Evolutionary conservation across 1,140 invertebrate genomes (phyloP), one percentile per base, ranked within the genome.

Genomic region (Eubasilissa regina): DNA sequence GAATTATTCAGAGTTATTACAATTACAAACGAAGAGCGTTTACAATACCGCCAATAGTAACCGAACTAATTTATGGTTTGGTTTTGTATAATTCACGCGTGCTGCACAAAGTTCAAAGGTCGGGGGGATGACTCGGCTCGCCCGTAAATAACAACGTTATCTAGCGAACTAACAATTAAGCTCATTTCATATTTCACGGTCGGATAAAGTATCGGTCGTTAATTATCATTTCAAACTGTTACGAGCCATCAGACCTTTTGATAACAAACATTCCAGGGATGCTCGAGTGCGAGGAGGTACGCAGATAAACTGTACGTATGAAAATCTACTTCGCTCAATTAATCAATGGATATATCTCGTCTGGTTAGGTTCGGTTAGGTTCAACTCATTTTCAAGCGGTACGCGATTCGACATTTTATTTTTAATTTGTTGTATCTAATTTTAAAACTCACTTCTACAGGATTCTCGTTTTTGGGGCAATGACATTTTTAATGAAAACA

Each of bases 161-260:
- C 64, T 4, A n/a, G 45, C 64, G 45, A 44, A 45, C 64, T 48
- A 68, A 68, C 64, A 68, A 68, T 68, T 68, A 68, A 68, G 64
- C 64, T 68, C 35, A 68, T 48, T 68, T 68, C n/a, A 68, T 68
- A 68, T 68, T 68, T 68, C 64, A 68, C 64, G 64, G 64, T 45
- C 35, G 44, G n/a, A 47, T 68, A 44, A 17, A 45, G 25, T 48
- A 68, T 68, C 44, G 15, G 44, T 43, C 21, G 47, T 68, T 68
- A 45, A 68, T 68, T 68, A 68, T 47, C n/a, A 45, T 21, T 44
- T 43, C 44, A 45, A 45, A 68, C 45, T n/a, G 64, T 44, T 17
- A n/a, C 35, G 44, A 68, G 45, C 45, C 64, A n/a, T 25, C 60
- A n/a, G 15, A 47, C 64, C 64, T 45, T 68, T 68, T 47, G 64